phyloP scores from a whole-genome alignment of 2,888 invertebrate species.

The Galeruca laticollis region DNA sequence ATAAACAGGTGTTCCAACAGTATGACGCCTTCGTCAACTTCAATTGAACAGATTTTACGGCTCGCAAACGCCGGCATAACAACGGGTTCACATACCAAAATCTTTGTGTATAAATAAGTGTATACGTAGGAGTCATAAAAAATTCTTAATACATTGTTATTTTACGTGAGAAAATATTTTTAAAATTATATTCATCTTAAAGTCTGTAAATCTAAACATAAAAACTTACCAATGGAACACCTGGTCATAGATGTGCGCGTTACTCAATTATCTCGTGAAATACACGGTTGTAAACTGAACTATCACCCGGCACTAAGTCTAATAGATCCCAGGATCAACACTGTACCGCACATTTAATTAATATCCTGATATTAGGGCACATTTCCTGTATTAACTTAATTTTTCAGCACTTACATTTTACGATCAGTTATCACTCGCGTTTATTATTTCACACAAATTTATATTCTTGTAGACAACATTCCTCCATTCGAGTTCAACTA shows the following conservation, averaged over 20 bases:
- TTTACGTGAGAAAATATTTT: background rate
- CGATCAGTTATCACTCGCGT: background rate
- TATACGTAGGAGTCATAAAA: background rate
- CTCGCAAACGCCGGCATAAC: background rate
- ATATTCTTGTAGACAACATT: background rate
- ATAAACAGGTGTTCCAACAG: background rate
- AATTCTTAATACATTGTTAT: too few relatives aligned
- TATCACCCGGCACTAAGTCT: background rate
- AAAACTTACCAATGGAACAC: too few relatives aligned
- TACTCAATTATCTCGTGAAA: too few relatives aligned
- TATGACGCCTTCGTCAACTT: conserved; percentile 1
- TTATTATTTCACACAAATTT: background rate
- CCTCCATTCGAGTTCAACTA: background rate
- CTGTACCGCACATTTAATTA: background rate
- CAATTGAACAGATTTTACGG: background rate
- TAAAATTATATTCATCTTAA: background rate
- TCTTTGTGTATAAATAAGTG: background rate
- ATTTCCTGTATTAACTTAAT: background rate
- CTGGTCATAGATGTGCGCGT: too few relatives aligned
- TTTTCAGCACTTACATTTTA: background rate
- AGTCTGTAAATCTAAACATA: background rate
- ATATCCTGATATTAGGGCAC: background rate
- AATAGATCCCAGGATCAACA: background rate
- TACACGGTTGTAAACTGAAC: background rate
- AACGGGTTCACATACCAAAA: background rate